A percentile compares a stretch with the other conserved stretches of the same genome.
Conservation (phyloP, 2,888 invertebrate species). For the Catotricha subobsoleta region DNA sequence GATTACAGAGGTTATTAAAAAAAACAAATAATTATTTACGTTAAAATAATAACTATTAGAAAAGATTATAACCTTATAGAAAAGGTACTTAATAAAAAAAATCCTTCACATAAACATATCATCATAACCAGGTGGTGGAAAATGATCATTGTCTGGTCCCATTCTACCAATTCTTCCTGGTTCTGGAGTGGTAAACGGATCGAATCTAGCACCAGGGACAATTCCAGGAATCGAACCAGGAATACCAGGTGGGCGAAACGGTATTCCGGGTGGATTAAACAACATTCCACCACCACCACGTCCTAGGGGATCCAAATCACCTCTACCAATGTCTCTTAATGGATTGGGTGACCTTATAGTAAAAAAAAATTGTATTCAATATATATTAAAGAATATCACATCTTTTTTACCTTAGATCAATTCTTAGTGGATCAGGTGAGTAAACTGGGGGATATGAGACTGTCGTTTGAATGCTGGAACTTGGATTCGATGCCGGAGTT, state of each 20-base stretch:
- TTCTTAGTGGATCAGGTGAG: background rate
- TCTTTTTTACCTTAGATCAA: background rate
- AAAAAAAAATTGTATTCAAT: background rate
- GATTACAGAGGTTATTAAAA: too few species aligned
- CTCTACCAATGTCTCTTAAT: conserved; percentile 40
- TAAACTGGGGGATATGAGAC: background rate
- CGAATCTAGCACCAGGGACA: conserved; percentile 69
- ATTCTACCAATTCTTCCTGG: conserved; percentile 30
- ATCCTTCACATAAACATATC: conserved; percentile 61
- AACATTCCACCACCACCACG: conserved; percentile 57
- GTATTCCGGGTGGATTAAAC: conserved; percentile 37
- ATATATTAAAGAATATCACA: background rate
- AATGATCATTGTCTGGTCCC: conserved; percentile 47
- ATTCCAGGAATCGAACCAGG: background rate
- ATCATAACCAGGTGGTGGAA: conserved; percentile 57
- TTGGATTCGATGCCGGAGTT: conserved; percentile 3
- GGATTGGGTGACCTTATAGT: conserved; percentile 18
- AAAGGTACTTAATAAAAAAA: too few species aligned
- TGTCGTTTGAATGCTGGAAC: too few species aligned
- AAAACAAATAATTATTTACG: too few species aligned
- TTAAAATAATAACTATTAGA: too few species aligned
- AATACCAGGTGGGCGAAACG: background rate
- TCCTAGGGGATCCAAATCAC: conserved; percentile 61
- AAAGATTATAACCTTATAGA: too few species aligned
- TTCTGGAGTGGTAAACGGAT: conserved; percentile 52